Base-by-base conservation (phyloP, 92 coral and sea anemone genomes). In the Siderastrea siderea region DNA sequence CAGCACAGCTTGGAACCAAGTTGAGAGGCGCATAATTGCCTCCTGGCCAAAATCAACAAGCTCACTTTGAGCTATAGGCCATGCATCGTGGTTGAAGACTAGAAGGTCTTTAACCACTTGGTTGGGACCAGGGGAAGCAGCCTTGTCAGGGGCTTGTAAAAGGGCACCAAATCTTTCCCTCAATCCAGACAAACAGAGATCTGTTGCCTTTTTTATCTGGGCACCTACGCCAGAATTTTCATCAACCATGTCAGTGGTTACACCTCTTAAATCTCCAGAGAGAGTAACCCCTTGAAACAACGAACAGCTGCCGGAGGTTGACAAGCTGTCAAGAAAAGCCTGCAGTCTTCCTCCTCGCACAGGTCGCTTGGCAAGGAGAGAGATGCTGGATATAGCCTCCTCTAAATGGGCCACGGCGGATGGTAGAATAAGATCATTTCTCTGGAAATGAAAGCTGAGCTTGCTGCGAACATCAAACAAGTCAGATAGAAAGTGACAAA, bases 351-450 rank as follows among this genome's bases (percentile, higher is more conserved):
- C 84, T 38, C 70, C 70, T 76, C 67, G 45, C 19, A 63, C 69
- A 49, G 89, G 83, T 47, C 69, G 68, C 57, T 49, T 77, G 12
- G 67, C 54, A 52, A 85, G 89, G 45, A 77, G 59, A 16, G 67
- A 46, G 83, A 85, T 44, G 65, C 73, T 85, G 64, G 89, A 75
- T 59, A 76, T 15, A 54, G 77, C 47, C 83, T 85, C 77, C 76
- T 64, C 17, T 52, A 68, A 57, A 55, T 44, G 58, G 38, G 90
- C 78, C 14, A 78, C 84, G 47, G 84, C 79, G 8, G 63, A 67
- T 38, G 85, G 85, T 10, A 86, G 90, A 68, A 86, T 86, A 44
- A 78, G 90, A 19, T 86, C 90, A 78, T 86, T 86, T 53, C 85
- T 26, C 54, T 86, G 85, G 75, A 86, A 61, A 38, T 86, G 59